Conservation (phyloP, 2,113 vertebrate species). For the Raja brachyura region DNA sequence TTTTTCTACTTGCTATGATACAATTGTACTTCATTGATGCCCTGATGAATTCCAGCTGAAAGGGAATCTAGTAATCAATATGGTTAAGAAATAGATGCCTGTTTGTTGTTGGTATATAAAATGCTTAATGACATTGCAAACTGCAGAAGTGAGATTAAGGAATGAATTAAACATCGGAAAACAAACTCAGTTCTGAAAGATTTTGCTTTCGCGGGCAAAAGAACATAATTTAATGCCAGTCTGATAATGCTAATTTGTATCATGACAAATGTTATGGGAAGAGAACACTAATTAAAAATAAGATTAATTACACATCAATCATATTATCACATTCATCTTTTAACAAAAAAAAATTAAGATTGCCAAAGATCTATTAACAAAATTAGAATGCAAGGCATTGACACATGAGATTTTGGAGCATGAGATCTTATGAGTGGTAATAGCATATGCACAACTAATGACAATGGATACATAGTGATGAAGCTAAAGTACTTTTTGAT, state of each 20-base stretch:
- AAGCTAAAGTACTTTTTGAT: background rate
- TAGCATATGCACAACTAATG: background rate
- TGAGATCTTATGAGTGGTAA: background rate
- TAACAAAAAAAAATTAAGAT: background rate
- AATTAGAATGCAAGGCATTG: background rate
- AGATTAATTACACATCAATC: background rate
- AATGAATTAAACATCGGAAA: conserved; percentile 34
- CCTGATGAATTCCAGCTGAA: background rate
- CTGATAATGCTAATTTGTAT: conserved; percentile 20
- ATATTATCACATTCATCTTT: background rate
- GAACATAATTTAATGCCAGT: background rate
- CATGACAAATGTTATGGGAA: background rate
- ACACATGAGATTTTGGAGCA: background rate
- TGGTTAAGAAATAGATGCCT: background rate
- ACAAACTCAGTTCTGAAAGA: conserved; percentile 18
- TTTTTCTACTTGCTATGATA: background rate
- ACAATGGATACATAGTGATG: background rate
- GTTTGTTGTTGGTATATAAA: conserved; percentile 28
- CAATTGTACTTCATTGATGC: background rate
- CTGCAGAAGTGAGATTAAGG: conserved; percentile 16
- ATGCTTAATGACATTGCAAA: conserved; percentile 25
- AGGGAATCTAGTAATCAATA: conserved; percentile 16
- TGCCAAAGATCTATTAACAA: background rate
- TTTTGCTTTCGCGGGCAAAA: background rate
- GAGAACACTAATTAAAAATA: background rate